phyloP scores from a whole-genome alignment of 2,888 invertebrate species.

The Diploptera punctata region DNA sequence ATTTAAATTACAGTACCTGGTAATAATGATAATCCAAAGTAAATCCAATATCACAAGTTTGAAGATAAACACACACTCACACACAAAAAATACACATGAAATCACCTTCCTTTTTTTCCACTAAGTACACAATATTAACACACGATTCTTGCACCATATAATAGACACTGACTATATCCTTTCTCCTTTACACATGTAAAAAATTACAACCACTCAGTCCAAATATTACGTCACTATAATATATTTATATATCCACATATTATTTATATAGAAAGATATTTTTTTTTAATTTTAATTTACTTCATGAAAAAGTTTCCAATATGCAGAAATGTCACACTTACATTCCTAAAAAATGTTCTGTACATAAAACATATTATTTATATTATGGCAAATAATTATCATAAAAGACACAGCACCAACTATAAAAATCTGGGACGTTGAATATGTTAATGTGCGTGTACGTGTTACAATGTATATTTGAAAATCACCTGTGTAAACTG shows the following conservation, averaged over 20 bases:
- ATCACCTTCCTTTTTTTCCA: conserved; percentile 19
- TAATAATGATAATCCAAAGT: conserved; percentile 35
- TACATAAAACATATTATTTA: conserved; percentile 30
- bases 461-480: conserved; percentile 17
- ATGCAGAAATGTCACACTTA: conserved; percentile 22
- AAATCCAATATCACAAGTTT: conserved; percentile 27
- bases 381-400: conserved; percentile 37
- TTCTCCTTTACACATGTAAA: background rate
- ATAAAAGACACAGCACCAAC: conserved; percentile 38
- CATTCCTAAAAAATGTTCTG: conserved; percentile 25
- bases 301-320: conserved; percentile 19
- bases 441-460: conserved; percentile 35
- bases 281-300: no score
- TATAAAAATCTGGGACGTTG: conserved; percentile 37
- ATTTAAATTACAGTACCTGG: conserved; percentile 30
- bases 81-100: conserved; percentile 5
- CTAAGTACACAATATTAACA: conserved; percentile 13
- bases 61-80: conserved; percentile 15
- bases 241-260: conserved; percentile 27
- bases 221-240: conserved; percentile 4
- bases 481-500: background rate
- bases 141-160: conserved; percentile 13
- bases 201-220: conserved; percentile 17
- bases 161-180: background rate
- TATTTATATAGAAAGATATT: conserved; percentile 31